A percentile compares a stretch with the other conserved stretches of the same genome.
Conservation (phyloP, 2,888 invertebrate species). For the Platycheirus rosarum region DNA sequence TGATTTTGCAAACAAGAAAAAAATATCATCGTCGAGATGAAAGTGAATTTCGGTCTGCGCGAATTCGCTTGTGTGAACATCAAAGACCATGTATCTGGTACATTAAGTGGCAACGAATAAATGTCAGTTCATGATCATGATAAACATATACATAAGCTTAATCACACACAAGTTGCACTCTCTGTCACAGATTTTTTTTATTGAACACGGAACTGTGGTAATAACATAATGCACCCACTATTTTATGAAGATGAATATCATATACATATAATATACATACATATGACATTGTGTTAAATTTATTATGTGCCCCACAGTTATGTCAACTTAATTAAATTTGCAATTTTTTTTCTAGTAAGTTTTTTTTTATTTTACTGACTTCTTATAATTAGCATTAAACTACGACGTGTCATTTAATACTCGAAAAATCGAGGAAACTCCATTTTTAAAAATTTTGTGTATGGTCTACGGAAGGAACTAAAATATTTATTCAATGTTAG, state of each 20-base stretch:
- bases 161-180: neutral
- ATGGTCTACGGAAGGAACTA: constrained; percentile 33
- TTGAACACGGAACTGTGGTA: constrained; percentile 47
- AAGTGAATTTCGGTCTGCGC: constrained; percentile 51
- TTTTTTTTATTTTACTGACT: no score
- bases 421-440: constrained; percentile 48
- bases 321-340: no score
- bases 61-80: constrained; percentile 45
- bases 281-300: constrained; percentile 21
- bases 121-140: constrained; percentile 68
- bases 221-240: constrained; percentile 57
- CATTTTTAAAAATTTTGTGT: constrained; percentile 41
- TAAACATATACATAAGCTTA: constrained; percentile 13
- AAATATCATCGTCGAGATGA: constrained; percentile 41
- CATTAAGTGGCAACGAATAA: constrained; percentile 38
- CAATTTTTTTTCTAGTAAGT: no score
- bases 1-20: constrained; percentile 39
- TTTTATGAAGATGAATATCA: constrained; percentile 11
- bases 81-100: neutral
- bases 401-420: constrained; percentile 55
- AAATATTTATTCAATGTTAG: neutral
- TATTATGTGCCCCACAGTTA: no score
- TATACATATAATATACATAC: no score
- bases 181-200: constrained; percentile 17
- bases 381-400: constrained; percentile 40